Evolutionary conservation across 2,888 invertebrate genomes (phyloP), one percentile per base, ranked within the genome.

Genomic region (Drymonia ruficornis): DNA sequence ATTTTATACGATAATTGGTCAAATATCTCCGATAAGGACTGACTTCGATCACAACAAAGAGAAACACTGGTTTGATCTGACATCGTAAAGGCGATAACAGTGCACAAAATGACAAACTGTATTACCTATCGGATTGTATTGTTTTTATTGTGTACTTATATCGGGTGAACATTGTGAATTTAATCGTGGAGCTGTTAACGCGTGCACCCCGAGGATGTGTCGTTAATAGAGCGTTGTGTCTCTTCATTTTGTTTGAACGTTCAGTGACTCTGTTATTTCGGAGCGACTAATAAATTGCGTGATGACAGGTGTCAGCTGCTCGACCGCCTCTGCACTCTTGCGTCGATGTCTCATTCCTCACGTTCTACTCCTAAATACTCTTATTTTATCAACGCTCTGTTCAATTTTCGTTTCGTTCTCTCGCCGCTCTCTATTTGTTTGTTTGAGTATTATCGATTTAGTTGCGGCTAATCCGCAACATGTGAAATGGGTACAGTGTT

Each of bases 291-390:
- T 92, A 91, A 91, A 91, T 91, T 89, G 92, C 89, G 86, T 85
- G 92, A 91, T 92, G 92, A 91, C 92, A 91, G 90, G 87, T 91
- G 92, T 91, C 91, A 91, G 91, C 91, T 90, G 91, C 90, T 89
- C 87, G 81, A 86, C 86, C 91, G 91, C 92, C 91, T 91, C 90
- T 91, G 91, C 92, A 91, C 91, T 91, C 91, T 89, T 87, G 91
- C 91, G 91, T 87, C 90, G 91, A 91, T 90, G 91, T 90, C 89
- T 91, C 91, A 92, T 92, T 91, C 89, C 91, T 91, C 90, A 91
- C 90, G 89, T 80, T 89, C 85, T 86, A 83, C 89, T 88, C 89
- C 88, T 87, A 85, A 87, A 90, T 91, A 89, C 87, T 91, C 91
- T 91, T 91, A 91, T 92, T 92, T 91, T 87, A 89, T 91, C 91